phyloP scores from a whole-genome alignment of 1,140 invertebrate genomes.

The Drosophila guanche region DNA sequence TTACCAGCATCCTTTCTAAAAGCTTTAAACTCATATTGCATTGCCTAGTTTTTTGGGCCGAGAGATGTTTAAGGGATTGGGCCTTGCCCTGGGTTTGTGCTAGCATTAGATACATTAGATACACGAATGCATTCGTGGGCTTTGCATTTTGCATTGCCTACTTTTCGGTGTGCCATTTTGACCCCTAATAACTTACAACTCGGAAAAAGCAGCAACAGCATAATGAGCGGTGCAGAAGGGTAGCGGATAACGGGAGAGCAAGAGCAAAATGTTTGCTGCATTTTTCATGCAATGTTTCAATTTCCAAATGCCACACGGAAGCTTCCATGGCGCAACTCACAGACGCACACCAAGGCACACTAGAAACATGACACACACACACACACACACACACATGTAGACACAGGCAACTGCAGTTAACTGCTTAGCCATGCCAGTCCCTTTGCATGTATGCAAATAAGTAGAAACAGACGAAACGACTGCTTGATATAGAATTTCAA shows the following conservation, averaged over 20 bases:
- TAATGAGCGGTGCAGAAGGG: neutral
- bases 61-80: neutral
- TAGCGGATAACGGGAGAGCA: neutral
- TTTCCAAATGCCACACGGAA: constrained; percentile 51
- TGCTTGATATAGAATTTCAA: constrained; percentile 74
- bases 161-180: constrained; percentile 53
- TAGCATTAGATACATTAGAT: constrained; percentile 38
- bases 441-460: constrained; percentile 60
- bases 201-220: constrained; percentile 14
- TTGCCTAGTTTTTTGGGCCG: neutral
- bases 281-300: constrained; percentile 63
- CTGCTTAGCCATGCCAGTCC: constrained; percentile 49
- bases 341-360: neutral
- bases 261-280: constrained; percentile 45
- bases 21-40: constrained; percentile 34
- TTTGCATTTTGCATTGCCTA: constrained; percentile 57
- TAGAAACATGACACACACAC: neutral
- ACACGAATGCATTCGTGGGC: too few relatives aligned
- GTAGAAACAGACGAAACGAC: constrained; percentile 50
- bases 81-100: neutral
- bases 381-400: too few relatives aligned
- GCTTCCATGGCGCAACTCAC: constrained; percentile 12
- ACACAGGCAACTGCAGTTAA: constrained; percentile 28
- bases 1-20: constrained; percentile 9
- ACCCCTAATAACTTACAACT: constrained; percentile 51